Conservation (phyloP, 1,140 invertebrate species). For the Drosophila busckii region DNA sequence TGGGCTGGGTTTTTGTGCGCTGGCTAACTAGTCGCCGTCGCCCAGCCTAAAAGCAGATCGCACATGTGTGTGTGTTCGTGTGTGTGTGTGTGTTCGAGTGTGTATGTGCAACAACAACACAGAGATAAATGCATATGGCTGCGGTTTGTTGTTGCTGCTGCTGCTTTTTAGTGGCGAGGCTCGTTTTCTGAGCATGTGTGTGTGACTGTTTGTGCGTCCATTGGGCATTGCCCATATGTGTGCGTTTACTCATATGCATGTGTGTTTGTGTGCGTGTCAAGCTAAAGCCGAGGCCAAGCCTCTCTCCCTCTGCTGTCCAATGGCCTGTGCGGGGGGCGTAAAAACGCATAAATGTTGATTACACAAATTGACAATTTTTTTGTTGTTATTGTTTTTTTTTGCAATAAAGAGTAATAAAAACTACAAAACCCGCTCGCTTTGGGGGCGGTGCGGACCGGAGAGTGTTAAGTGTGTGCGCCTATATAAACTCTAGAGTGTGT, state of each 20-base stretch:
- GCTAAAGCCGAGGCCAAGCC: constrained; percentile 44
- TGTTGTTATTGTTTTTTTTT: constrained; percentile 6
- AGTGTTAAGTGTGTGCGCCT: constrained; percentile 44
- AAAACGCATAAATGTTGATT: constrained; percentile 70
- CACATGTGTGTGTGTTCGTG: constrained; percentile 24
- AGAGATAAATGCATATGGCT: constrained; percentile 31
- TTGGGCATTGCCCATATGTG: constrained; percentile 55
- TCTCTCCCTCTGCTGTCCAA: constrained; percentile 38
- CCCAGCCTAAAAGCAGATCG: constrained; percentile 69
- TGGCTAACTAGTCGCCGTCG: constrained; percentile 61
- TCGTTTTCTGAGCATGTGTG: constrained; percentile 42
- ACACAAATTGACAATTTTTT: constrained; percentile 54
- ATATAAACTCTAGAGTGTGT: constrained; percentile 27
- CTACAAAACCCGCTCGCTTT: constrained; percentile 1
- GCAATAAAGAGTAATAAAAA: constrained; percentile 2
- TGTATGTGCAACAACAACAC: constrained; percentile 8
- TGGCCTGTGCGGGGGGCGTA: constrained; percentile 40
- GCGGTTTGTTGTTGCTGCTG: constrained; percentile 14
- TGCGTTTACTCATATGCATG: constrained; percentile 5
- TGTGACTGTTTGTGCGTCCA: constrained; percentile 37
- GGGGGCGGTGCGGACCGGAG: constrained; percentile 22
- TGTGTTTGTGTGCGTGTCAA: constrained; percentile 11
- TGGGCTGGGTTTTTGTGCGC: constrained; percentile 48
- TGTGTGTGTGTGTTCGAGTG: constrained; percentile 11
- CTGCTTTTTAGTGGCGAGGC: constrained; percentile 29